These are phyloP conservation scores for Masnerella sp. DNA, from an alignment of 2,888 invertebrate genomes.

Conservation along the genomic window DNA sequence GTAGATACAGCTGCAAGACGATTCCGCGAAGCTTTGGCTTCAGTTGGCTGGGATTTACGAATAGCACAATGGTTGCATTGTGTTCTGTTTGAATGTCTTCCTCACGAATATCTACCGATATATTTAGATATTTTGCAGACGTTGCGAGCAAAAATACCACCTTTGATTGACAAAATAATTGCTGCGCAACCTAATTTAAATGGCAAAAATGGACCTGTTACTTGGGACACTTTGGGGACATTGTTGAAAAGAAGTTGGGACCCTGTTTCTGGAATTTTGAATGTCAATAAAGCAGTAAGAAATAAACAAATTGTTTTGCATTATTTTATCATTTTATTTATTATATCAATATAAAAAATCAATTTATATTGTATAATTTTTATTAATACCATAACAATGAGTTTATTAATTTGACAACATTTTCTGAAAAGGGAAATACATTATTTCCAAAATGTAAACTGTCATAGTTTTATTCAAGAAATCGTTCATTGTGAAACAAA, in stretches of 20 bases:
- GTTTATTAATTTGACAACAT: too few species aligned
- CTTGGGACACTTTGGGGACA: constrained; percentile 82
- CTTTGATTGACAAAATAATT: constrained; percentile 86
- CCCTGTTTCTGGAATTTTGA: constrained; percentile 81
- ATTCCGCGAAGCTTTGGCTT: constrained; percentile 84
- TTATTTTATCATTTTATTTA: too few species aligned
- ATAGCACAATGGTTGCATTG: constrained; percentile 88
- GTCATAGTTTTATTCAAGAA: too few species aligned
- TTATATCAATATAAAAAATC: too few species aligned
- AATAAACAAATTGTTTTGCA: too few species aligned
- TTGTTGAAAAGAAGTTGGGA: constrained; percentile 87
- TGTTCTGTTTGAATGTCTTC: constrained; percentile 84
- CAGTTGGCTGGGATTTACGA: constrained; percentile 85
- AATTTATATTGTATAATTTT: too few species aligned
- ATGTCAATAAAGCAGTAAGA: constrained; percentile 82
- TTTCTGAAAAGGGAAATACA: too few species aligned
- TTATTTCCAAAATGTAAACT: too few species aligned
- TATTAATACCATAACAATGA: too few species aligned
- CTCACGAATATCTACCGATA: constrained; percentile 82
- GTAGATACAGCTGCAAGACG: constrained; percentile 85
- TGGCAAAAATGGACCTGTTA: constrained; percentile 78
- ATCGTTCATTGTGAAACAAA: too few species aligned
- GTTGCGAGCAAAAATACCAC: constrained; percentile 84
- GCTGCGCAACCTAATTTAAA: constrained; percentile 79
- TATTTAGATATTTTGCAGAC: constrained; percentile 89